Evolutionary conservation across 2,888 invertebrate species (phyloP), one percentile per base, ranked within the genome.

Genomic region (Gymnosoma rotundatum): DNA sequence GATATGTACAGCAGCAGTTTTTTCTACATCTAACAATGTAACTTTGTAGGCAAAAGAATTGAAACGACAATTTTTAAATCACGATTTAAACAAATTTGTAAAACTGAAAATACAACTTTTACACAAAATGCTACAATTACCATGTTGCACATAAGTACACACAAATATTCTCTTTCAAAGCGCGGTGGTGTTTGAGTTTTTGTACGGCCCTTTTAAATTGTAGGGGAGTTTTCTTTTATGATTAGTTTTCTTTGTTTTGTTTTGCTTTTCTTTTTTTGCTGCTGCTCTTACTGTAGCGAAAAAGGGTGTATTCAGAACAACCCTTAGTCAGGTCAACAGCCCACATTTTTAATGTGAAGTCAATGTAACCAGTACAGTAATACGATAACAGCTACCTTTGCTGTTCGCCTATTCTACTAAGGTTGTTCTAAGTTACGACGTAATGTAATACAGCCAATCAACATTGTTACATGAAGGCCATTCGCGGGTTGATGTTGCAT

Each of bases 351-450:
- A 52, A 25, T 38, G 70, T 61, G 12, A 36, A 54, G 8, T 70
- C 50, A 80, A 76, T 78, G 75, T 82, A 85, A 82, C 78, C 78
- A 78, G 78, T 79, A 79, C 79, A 73, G 83, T 87, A 70, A 72
- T 78, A 36, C 6, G 8, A 25, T 36, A 76, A 58, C 86, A 83
- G 18, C 20, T 48, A 0, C 2, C 56, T 32, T 14, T 78, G 56
- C 89, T 92, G 92, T 50, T 87, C 87, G 88, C 92, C 92, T 90
- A 88, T 45, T 89, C 79, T 81, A 45, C 89, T 91, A 91, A 92
- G 92, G 92, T 90, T 92, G 92, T 88, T 89, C 89, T 88, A 89
- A 92, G 92, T 92, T 92, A 92, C 92, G 92, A 90, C 92, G 91
- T 91, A 92, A 92, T 91, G 91, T 88, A 89, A 91, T 88, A 86